Evolutionary conservation across 2,888 invertebrate species (phyloP), one percentile per base, ranked within the genome.

Genomic region (Oligia latruncula): DNA sequence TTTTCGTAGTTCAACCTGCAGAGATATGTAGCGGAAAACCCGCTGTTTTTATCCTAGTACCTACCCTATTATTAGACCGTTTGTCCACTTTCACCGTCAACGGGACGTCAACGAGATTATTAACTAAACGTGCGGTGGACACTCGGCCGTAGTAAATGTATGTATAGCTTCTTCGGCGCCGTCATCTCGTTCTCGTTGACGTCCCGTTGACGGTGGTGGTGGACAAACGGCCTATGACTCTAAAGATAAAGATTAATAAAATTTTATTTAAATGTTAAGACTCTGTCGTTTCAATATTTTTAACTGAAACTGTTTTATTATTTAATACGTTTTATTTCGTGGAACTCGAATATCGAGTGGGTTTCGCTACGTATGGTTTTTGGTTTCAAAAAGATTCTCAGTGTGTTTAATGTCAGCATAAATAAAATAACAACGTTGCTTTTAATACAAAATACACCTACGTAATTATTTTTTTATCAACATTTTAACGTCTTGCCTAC

Each of bases 211-310:
- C 52, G 52, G 52, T 17, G 52, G 17, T 52, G 52, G 52, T 52
- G 52, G 17, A 17, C 52, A 52, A 52, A 52, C 5, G 17, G 0
- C 6, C 17, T 17, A 52, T 52, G 52, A 20, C 17, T 3, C 6
- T 23, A 11, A 58, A 58, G 23, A n/a, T 17, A 15, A 17, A 66
- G 35, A 70, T 49, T 62, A 70, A 55, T 15, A 66, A 62, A 35
- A 1, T 49, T 40, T 75, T 83, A 77, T 77, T 58, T 40, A 8
- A 55, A 71, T 58, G 2, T 66, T 70, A 43, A 4, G 49, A 58
- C 29, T 64, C 17, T 49, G 67, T 74, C 64, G 67, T 72, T 72
- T 55, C 4, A 64, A 76, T 55, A 67, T 64, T 35, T 60, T 49
- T 20, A 72, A 71, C 15, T 43, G 4, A 49, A 62, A 71, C 62